These are phyloP conservation scores for Macrotus californicus DNA, from an alignment of 2,113 vertebrate species.

Conservation along the genomic window DNA sequence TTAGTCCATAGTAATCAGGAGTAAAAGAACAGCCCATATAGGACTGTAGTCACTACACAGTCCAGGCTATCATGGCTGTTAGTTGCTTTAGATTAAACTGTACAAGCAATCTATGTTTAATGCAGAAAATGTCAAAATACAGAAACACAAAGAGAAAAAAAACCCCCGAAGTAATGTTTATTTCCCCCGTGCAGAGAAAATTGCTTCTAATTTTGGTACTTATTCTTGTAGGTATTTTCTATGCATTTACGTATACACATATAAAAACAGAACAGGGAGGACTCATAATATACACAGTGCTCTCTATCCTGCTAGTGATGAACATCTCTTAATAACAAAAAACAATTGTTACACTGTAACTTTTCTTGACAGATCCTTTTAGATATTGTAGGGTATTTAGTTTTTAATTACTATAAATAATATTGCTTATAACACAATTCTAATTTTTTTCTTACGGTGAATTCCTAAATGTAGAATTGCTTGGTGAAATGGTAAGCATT, in stretches of 20 bases:
- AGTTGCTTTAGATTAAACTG: slow-evolving; percentile 3
- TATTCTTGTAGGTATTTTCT: slow-evolving; percentile 25
- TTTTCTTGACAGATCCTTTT: not conserved
- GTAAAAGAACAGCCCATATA: slow-evolving; percentile 1
- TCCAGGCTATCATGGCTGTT: not conserved
- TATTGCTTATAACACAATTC: not conserved
- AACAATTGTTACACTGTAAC: not conserved
- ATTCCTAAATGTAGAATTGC: not conserved
- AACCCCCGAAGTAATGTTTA: not conserved
- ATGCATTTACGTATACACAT: not conserved
- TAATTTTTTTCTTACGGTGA: not conserved
- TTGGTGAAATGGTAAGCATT: slow-evolving; percentile 2
- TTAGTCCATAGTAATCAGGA: not conserved
- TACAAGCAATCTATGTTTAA: not conserved
- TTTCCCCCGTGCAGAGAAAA: slow-evolving; percentile 7
- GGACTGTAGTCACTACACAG: not conserved
- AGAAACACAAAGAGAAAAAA: not conserved
- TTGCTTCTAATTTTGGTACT: slow-evolving; percentile 9
- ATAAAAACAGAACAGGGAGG: not conserved
- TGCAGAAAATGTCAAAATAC: slow-evolving; percentile 23
- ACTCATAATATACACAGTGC: not conserved
- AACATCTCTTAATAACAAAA: not conserved
- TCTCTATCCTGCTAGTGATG: not conserved
- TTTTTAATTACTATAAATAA: slow-evolving; percentile 10
- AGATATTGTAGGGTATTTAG: not conserved